phyloP scores from a whole-genome alignment of 2,888 invertebrate species.

The Athalia cordata region DNA sequence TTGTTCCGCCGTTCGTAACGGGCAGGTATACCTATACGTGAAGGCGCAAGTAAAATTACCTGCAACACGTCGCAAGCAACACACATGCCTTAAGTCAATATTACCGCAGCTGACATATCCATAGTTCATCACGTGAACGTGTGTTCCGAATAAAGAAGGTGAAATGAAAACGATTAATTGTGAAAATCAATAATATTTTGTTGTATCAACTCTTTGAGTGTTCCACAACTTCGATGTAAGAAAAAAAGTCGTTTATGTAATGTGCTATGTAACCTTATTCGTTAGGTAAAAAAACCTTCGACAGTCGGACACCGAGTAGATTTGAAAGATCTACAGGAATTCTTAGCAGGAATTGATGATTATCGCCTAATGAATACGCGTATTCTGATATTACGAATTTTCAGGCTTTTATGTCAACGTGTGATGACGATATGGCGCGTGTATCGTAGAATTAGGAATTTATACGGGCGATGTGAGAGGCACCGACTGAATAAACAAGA shows the following conservation, averaged over 20 bases:
- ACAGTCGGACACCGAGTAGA: no score
- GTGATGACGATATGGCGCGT: background rate
- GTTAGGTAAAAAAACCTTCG: no score
- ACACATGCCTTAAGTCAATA: background rate
- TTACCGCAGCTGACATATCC: slow-evolving; percentile 2
- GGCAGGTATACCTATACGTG: background rate
- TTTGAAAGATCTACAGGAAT: background rate
- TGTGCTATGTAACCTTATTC: no score
- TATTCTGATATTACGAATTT: background rate
- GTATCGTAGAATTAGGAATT: background rate
- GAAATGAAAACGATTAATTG: no score
- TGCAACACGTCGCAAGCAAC: background rate
- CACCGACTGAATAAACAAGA: slow-evolving; percentile 5
- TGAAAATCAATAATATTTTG: no score
- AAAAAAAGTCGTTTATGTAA: no score
- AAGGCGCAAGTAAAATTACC: background rate
- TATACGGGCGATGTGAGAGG: background rate
- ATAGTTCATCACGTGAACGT: background rate
- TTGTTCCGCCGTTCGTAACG: background rate
- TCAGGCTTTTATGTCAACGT: background rate
- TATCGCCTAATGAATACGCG: background rate
- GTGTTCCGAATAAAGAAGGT: no score
- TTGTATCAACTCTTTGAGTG: no score
- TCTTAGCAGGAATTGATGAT: background rate
- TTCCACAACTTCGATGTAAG: no score